Evolutionary conservation across 2,113 vertebrate species (phyloP), one percentile per base, ranked within the genome.

Genomic region (Lophura nycthemera): DNA sequence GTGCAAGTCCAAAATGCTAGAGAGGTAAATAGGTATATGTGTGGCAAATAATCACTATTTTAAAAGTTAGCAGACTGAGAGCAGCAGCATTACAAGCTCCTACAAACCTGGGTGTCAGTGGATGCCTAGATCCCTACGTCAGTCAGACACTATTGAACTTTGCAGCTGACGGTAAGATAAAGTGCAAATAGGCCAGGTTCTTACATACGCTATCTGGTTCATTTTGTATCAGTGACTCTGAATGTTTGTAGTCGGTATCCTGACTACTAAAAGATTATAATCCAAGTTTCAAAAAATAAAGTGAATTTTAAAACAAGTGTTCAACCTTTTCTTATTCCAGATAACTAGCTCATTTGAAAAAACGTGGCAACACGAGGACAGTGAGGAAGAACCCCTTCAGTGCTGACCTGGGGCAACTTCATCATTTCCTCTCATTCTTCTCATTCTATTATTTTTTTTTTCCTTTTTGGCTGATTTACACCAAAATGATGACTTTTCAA

Each of bases 281-380:
- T 42, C 24, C 38, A 86, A 29, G 5, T 12, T 77, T n/a, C 56
- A 12, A 67, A 60, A 42, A 34, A 61, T 38, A 20, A 0, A 25
- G 22, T 22, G 2, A 2, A 21, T 84, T 73, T 91, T 13, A 15
- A 43, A 77, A 70, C 22, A 56, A 64, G 64, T 61, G 8, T 2
- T 5, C 22, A 50, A 60, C 63, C n/a, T 14, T 78, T 95, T 59
- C 18, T n/a, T n/a, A 20, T n/a, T 72, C 52, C 52, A 84, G 10
- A n/a, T 86, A 42, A 43, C 66, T 25, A 32, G 15, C 14, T 84
- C 21, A 32, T 45, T 64, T 84, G 65, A 82, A 84, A 43, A 52
- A 2, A 0, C 0, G 0, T 1, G 25, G 30, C 7, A 59, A 15
- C 74, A 66, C 11, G 30, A 57, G 30, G 54, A 57, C 54, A 57